Evolutionary conservation across 2,113 vertebrate species (phyloP).

Genomic region (Megaceryle maxima): DNA sequence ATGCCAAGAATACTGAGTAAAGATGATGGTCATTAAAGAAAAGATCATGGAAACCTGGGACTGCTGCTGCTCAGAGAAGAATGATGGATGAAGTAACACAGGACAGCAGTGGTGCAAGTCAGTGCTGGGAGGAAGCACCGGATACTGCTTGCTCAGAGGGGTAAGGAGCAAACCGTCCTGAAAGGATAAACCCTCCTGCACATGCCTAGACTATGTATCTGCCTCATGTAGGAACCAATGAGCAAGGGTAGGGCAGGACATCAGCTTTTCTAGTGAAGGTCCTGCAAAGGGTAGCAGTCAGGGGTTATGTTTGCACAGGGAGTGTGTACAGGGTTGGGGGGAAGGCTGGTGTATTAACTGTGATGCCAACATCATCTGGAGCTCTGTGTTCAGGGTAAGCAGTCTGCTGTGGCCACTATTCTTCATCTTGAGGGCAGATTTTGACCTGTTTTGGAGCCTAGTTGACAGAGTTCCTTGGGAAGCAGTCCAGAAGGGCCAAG

Average conservation of each 20-base stretch:
- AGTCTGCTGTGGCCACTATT: background rate
- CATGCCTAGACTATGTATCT: background rate
- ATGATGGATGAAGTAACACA: background rate
- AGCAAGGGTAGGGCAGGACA: background rate
- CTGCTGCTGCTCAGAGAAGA: background rate
- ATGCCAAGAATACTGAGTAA: background rate
- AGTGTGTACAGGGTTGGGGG: accelerated
- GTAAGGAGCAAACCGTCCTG: background rate
- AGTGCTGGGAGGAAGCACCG: background rate
- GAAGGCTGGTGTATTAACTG: background rate
- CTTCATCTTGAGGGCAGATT: background rate
- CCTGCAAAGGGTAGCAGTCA: background rate
- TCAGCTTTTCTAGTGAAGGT: background rate
- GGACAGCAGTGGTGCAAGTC: accelerated
- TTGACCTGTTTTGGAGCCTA: background rate
- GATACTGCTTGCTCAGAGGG: background rate
- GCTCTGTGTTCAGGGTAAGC: background rate
- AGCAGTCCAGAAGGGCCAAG: background rate
- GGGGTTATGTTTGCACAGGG: too few relatives aligned
- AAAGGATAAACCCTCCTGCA: background rate
- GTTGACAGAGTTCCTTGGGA: background rate
- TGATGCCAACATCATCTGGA: background rate
- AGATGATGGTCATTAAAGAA: background rate
- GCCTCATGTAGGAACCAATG: background rate
- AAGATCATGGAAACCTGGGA: background rate